These are phyloP conservation scores for Berghia stephanieae DNA, from an alignment of 1,140 invertebrate genomes.

Conservation along the genomic window DNA sequence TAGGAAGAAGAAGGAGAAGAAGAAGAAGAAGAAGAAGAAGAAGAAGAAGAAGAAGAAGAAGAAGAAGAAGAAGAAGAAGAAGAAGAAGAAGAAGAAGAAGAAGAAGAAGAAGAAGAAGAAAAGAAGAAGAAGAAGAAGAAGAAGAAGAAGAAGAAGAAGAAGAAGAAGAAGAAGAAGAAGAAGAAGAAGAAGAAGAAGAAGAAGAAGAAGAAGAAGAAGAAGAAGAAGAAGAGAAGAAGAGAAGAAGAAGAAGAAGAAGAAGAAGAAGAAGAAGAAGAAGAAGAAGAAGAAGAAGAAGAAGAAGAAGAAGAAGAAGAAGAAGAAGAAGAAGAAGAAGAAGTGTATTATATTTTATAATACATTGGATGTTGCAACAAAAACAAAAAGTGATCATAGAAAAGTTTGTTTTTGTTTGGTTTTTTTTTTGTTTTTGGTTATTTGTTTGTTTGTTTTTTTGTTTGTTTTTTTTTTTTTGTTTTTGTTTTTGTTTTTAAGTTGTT, in stretches of 20 bases:
- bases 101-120: slow-evolving; percentile 3
- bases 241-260: background rate
- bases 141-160: slow-evolving; percentile 2
- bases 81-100: too few species aligned
- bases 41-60: background rate
- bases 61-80: too few species aligned
- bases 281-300: background rate
- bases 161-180: too few species aligned
- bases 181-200: background rate
- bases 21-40: background rate
- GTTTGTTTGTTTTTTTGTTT: too few species aligned
- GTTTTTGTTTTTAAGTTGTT: too few species aligned
- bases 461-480: too few species aligned
- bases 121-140: slow-evolving; percentile 3
- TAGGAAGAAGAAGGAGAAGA: background rate
- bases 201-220: background rate
- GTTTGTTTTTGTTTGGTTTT: too few species aligned
- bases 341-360: background rate
- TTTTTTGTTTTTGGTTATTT: too few species aligned
- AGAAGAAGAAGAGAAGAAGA: background rate
- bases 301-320: background rate
- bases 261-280: background rate
- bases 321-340: background rate
- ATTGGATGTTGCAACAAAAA: background rate
- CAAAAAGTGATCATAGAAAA: background rate